Base-by-base conservation (phyloP, 2,113 vertebrate species). In the Athene noctua region DNA sequence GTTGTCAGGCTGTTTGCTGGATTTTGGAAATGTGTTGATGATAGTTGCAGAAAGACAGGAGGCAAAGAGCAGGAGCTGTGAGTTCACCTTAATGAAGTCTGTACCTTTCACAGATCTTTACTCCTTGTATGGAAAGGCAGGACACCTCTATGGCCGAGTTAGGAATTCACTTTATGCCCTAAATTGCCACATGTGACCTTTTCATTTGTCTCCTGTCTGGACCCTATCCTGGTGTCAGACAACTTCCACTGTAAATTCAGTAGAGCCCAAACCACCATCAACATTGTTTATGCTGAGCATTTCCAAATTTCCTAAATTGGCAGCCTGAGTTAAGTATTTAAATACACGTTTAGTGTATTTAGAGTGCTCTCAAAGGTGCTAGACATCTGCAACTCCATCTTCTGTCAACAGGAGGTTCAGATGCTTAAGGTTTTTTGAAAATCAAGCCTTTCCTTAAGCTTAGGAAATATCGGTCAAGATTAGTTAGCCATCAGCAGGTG, bases 331-430 rank as follows among this genome's bases (percentile, higher is more conserved):
- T 52, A 73, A 89, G 58, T 52, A 78, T 94, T 95, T 81, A 85
- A 93, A 86, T 52, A 66, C 5, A 44, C 18, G 67, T 71, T 63
- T 88, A 92, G 21, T 2, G 0, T 80, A 40, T 40, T 40, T 40
- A 52, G 75, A 83, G 44, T n/a, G 59, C 55, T 91, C 67, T 90
- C 84, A 78, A 88, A 92, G 71, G 47, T 59, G 72, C 23, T 58
- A 51, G 62, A 62, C 81, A 93, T 86, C 84, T 90, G 94, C 84
- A 97, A 40, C 86, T 86, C 73, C 46, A 80, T 94, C 42, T 85
- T 89, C 81, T 80, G 94, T 95, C 93, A 95, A 96, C 84, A 96
- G 84, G 93, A 96, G 84, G 84, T 96, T 91, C 40, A 81, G 83
- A 91, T 62, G 65, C 71, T 90, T 65, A 29, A 6, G 7, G 67